A percentile compares a stretch with the other conserved stretches of the same genome.
Evolutionary conservation across 2,113 vertebrate genomes (phyloP).

Genomic region (Dipodomys spectabilis): DNA sequence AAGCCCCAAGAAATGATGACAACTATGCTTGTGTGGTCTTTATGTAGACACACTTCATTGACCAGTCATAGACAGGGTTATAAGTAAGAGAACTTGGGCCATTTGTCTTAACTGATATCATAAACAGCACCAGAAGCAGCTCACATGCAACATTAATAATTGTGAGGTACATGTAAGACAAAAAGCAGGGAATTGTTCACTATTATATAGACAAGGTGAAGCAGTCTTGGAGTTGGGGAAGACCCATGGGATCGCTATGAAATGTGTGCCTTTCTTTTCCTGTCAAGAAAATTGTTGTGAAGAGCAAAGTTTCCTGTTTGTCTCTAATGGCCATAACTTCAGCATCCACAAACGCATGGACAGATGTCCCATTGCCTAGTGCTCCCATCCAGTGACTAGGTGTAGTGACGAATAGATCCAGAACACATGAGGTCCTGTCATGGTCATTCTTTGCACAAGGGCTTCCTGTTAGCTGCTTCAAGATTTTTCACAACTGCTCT

Average conservation of each 20-base stretch:
- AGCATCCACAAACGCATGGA: too few species aligned
- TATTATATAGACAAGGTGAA: neutral
- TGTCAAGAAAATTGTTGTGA: too few species aligned
- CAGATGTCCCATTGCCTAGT: too few species aligned
- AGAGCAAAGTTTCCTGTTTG: too few species aligned
- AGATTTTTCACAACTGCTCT: too few species aligned
- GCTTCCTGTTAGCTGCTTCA: too few species aligned
- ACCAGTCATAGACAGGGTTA: neutral
- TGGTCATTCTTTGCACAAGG: too few species aligned
- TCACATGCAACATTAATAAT: neutral
- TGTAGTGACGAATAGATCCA: too few species aligned
- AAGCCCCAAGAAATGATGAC: neutral
- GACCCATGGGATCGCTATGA: too few species aligned
- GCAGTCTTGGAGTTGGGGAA: neutral
- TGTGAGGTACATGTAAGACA: neutral
- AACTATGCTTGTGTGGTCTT: neutral
- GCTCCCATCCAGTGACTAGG: neutral
- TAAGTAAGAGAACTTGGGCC: neutral
- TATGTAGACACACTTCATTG: neutral
- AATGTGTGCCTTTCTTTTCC: neutral
- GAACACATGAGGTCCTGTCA: too few species aligned
- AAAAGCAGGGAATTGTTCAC: neutral
- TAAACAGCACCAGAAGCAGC: neutral
- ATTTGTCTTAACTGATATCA: neutral
- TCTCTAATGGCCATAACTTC: too few species aligned